Evolutionary conservation across 2,113 vertebrate species (phyloP), one percentile per base, ranked within the genome.

Genomic region (Ophthalmolycus amberensis): DNA sequence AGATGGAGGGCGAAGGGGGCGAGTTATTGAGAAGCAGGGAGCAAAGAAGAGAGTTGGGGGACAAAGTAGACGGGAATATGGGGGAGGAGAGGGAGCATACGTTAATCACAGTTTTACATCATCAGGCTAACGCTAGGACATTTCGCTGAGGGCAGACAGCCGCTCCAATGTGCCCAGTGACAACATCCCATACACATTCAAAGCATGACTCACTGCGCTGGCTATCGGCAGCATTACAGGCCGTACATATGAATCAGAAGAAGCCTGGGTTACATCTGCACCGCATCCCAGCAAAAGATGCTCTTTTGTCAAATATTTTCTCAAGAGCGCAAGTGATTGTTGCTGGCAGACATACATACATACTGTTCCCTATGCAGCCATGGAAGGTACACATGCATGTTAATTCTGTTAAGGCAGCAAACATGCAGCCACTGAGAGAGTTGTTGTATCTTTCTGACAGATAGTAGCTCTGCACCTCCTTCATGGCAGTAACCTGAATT

Each of bases 61-160:
- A 80, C 77, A 82, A 78, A 86, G 76, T 15, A 44, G 68, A 56
- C 77, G 79, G 82, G 72, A 65, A 79, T 37, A 71, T 63, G 44
- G 64, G 16, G 74, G 82, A 75, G 74, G 62, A 64, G 48, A 79
- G 73, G 73, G 38, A 84, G 80, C 82, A 84, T 89, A 87, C 76
- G 85, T 90, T 93, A 89, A 93, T 93, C 91, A 90, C 85, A 86
- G 82, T 88, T 91, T 85, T 89, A 89, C 85, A 92, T 93, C 89
- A 91, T 85, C 82, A 44, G 75, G 66, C 80, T 77, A 85, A 90
- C 82, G 81, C 86, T 68, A 75, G 87, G 85, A 92, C 85, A 89
- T 91, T 84, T 84, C 0, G 81, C 86, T 72, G 82, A 85, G 86
- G 92, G 93, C 81, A 20, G 69, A 82, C 64, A 71, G 74, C 64